Evolutionary conservation across 2,113 vertebrate species (phyloP).

Genomic region (Pristiophorus japonicus): DNA sequence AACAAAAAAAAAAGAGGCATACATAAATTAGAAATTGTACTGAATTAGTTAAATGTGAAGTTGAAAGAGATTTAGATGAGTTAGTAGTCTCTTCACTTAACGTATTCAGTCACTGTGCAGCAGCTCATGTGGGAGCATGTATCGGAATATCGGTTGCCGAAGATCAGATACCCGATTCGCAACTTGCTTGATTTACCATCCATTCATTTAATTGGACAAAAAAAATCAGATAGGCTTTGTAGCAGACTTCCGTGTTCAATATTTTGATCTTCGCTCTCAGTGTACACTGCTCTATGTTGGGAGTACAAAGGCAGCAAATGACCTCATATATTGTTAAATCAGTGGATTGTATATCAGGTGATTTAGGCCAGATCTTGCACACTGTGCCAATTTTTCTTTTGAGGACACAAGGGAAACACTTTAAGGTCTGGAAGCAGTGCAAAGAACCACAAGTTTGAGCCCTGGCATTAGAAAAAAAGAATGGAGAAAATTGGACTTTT

Average conservation of each 20-base stretch:
- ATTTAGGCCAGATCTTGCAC: not conserved
- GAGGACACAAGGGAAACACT: not conserved
- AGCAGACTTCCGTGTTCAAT: not conserved
- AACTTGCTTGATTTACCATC: not conserved
- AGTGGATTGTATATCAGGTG: not conserved
- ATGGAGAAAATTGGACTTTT: not conserved
- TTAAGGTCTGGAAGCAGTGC: not conserved
- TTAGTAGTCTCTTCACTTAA: not conserved
- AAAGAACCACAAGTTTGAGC: not conserved
- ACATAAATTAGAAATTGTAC: not conserved
- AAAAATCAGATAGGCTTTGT: not conserved
- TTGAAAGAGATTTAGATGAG: not conserved
- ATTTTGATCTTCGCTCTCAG: not conserved
- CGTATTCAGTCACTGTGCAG: not conserved
- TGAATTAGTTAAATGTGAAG: not conserved
- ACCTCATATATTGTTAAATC: not conserved
- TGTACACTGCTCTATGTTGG: not conserved
- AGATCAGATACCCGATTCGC: not conserved
- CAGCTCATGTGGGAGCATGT: not conserved
- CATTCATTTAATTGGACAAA: not conserved
- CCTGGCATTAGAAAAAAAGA: not conserved
- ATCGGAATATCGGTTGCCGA: not conserved
- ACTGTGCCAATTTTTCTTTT: not conserved
- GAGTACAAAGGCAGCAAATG: not conserved
- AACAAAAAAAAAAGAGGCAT: not conserved